Conservation (phyloP, 2,888 invertebrate genomes). For the Stenoptilia bipunctidactyla region DNA sequence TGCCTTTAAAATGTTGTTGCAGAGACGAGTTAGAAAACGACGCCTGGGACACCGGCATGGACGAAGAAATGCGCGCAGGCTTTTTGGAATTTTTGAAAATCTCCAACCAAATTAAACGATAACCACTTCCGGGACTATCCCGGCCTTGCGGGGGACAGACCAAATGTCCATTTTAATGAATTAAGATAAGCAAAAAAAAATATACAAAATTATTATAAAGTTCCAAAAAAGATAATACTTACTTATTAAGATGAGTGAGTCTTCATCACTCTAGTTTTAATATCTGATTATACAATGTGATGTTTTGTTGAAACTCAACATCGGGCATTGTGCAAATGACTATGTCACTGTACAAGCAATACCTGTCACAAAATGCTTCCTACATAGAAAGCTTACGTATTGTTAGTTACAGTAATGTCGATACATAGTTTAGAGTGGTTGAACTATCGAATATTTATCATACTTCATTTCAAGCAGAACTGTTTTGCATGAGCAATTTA, state of each 20-base stretch:
- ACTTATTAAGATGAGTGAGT: neutral
- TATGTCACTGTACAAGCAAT: slow-evolving; percentile 1
- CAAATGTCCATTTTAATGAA: slow-evolving; percentile 32
- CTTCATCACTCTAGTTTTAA: neutral
- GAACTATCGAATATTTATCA: slow-evolving; percentile 33
- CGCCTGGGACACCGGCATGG: slow-evolving; percentile 66
- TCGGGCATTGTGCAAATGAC: neutral
- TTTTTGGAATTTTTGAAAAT: slow-evolving; percentile 66
- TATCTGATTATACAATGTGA: slow-evolving; percentile 2
- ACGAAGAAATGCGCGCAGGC: slow-evolving; percentile 63
- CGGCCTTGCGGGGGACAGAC: slow-evolving; percentile 37
- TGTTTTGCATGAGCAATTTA: no score
- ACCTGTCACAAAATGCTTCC: slow-evolving; percentile 1
- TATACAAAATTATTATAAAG: neutral
- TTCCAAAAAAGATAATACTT: neutral
- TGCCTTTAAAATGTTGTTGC: no score
- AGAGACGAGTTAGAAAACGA: slow-evolving; percentile 64
- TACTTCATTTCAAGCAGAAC: no score
- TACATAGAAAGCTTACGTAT: neutral
- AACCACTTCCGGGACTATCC: slow-evolving; percentile 31
- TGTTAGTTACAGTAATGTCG: neutral
- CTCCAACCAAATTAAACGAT: slow-evolving; percentile 68
- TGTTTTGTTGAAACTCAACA: neutral
- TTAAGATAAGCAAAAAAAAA: neutral
- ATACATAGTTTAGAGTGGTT: slow-evolving; percentile 26